These are phyloP conservation scores for Agapetus fuscipes DNA, from an alignment of 2,888 invertebrate genomes.

Conservation along the genomic window DNA sequence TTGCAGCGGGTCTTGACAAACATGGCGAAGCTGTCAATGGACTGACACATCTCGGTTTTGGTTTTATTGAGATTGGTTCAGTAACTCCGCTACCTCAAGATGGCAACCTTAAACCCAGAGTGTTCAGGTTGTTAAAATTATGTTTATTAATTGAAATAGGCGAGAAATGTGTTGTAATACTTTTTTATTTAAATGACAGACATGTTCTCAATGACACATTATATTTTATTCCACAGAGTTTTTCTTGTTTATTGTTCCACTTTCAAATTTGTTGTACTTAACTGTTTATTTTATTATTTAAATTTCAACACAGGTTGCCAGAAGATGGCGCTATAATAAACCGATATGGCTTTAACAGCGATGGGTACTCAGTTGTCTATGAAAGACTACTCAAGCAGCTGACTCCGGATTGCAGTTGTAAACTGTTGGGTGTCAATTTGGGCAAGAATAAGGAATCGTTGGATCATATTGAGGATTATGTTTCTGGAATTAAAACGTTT, in stretches of 20 bases:
- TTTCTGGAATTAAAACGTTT: slow-evolving; percentile 76
- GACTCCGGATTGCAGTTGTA: neutral
- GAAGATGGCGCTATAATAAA: slow-evolving; percentile 89
- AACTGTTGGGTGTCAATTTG: slow-evolving; percentile 81
- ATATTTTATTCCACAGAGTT: too few species aligned
- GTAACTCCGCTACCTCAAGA: slow-evolving; percentile 89
- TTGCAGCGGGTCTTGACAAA: slow-evolving; percentile 98
- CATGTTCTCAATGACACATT: too few species aligned
- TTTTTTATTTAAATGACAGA: too few species aligned
- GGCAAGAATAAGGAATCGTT: slow-evolving; percentile 87
- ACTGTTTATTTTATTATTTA: too few species aligned
- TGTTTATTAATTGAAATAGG: too few species aligned
- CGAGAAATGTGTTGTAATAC: too few species aligned
- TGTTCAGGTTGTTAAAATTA: too few species aligned
- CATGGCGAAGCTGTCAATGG: slow-evolving; percentile 85
- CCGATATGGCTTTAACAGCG: slow-evolving; percentile 86
- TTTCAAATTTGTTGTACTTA: too few species aligned
- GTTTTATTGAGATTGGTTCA: slow-evolving; percentile 93
- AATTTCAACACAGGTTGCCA: too few species aligned
- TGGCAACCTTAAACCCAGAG: slow-evolving; percentile 88
- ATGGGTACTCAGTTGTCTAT: slow-evolving; percentile 73
- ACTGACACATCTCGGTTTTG: slow-evolving; percentile 78
- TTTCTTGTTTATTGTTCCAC: too few species aligned
- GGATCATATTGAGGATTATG: slow-evolving; percentile 71
- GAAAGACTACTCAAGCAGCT: slow-evolving; percentile 35